Base-by-base conservation (phyloP, 2,797 vertebrate species). In the Poecilia gillii region DNA sequence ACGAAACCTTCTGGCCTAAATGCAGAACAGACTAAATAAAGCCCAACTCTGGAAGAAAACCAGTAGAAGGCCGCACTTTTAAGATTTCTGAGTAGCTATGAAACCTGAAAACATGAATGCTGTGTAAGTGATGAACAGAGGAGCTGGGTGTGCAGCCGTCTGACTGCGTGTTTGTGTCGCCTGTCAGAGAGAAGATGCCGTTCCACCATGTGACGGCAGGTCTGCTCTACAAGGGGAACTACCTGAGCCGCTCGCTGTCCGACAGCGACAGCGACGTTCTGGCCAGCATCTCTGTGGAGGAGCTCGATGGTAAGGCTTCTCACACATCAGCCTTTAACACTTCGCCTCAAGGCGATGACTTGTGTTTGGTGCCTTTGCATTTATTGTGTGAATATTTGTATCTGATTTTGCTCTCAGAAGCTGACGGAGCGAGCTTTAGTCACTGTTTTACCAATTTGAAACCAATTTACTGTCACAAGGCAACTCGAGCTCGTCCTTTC, bases 121-220 rank as follows among this genome's bases (percentile, higher is more conserved):
- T 18, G 59, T 64, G 6, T 20, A 9, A 20, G 33, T 39, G 1
- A 36, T 39, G 11, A 36, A 1, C 36, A 66, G 47, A 20, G 20
- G 18, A 20, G 4, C 8, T 5, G 18, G 1, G 33, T 2, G 28
- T 59, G n/a, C 4, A 41, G 18, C 57, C 20, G 23, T 72, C 77
- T 86, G 25, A 87, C 46, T 14, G 0, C 81, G 46, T 90, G 49
- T 74, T 64, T 64, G 5, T 81, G 46, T 64, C 25, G 49, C 81
- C 72, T 75, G 71, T 46, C 89, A 99, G 98, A 97, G 97, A 97
- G 94, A 99, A 98, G 96, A 99, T 99, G 98, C 98, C 98, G 92
- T 99, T 99, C 96, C 98, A 99, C 90, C 98, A 99, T 92, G 98
- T 99, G 94, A 99, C 98, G 76, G 97, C 98, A 75, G 98, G 98